Evolutionary conservation across 2,113 vertebrate species (phyloP), one percentile per base, ranked within the genome.

Genomic region (Ramphastos sulfuratus): DNA sequence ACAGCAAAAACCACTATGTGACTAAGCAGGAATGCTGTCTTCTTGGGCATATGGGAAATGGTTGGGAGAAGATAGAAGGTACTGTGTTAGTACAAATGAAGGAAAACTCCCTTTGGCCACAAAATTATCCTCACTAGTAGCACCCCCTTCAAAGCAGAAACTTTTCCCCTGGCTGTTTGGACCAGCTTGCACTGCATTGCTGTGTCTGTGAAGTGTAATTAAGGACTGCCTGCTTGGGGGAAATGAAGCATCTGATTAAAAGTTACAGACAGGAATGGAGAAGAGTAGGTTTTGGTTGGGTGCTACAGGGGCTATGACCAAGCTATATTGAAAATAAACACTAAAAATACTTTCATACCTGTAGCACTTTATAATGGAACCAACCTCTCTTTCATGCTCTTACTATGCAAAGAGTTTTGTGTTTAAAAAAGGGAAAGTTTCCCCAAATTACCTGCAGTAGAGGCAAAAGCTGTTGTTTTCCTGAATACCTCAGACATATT

Each of bases 171-270:
- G 19, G 96, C 91, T 97, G 93, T 87, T 96, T 87, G 95, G 86
- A 94, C 82, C 82, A 94, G 72, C 74, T 82, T 95, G 82, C 37
- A 74, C 46, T 60, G 12, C 64, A 30, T 18, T 89, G 86, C 60
- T 96, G 33, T 66, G 82, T 97, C 93, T 96, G 92, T 93, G 90
- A 93, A 92, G 94, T 70, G 89, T 95, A 96, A 96, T 96, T 95
- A 97, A 97, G 71, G 90, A 71, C 73, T 63, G 77, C 79, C 93
- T 84, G 87, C 87, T 96, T 92, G 71, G 75, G 85, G 84, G 78
- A 97, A 94, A 92, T 37, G 48, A 94, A 93, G 75, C 85, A 80
- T 90, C 89, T 85, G 92, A 95, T 96, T 94, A 93, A 92, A 80
- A 87, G 61, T 81, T 82, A 59, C 21, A 64, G 69, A 82, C 59